Evolutionary conservation across 2,888 invertebrate genomes (phyloP), one percentile per base, ranked within the genome.

Genomic region (Acrocyrtus sp.): DNA sequence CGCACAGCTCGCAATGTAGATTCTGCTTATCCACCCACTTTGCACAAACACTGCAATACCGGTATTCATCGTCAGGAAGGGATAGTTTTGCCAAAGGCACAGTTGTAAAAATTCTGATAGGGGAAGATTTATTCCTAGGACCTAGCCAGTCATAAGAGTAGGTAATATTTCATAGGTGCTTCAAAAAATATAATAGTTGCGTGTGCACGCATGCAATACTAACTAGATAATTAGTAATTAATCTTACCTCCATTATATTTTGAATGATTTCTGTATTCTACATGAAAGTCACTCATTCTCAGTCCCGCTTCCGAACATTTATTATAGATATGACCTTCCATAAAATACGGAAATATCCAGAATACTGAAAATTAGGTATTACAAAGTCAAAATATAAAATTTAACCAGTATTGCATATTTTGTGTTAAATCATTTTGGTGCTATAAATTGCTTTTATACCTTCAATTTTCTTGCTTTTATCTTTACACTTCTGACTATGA

Each of bases 271-370:
- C 48, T 61, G 51, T 77, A 77, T 19, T 72, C 58, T 15, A 77
- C 60, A 27, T 68, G 67, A 48, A 67, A 77, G 41, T 74, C 74
- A 29, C 65, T 68, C 77, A 77, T 77, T 53, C 26, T 19, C 1
- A 77, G 50, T 2, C 27, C 24, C 1, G 61, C 2, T 5, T 62
- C 63, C 6, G 66, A 48, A 19, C 68, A 74, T 57, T 63, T 53
- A 6, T 41, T 77, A n/a, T 72, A 27, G 24, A 77, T 77, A 26
- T 74, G 72, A 1, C 77, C 77, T 56, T 77, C 72, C 57, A 65
- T 62, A 29, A 77, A 77, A 19, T 75, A 77, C 22, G 77, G 77
- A 48, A 75, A 67, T 15, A 77, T 60, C 63, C 75, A 74, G n/a
- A 77, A 63, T 0, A 61, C 75, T 75, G 21, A 1, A 62, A 57